phyloP scores from a whole-genome alignment of 1,140 invertebrate genomes.

The Ceratosolen fusciceps region DNA sequence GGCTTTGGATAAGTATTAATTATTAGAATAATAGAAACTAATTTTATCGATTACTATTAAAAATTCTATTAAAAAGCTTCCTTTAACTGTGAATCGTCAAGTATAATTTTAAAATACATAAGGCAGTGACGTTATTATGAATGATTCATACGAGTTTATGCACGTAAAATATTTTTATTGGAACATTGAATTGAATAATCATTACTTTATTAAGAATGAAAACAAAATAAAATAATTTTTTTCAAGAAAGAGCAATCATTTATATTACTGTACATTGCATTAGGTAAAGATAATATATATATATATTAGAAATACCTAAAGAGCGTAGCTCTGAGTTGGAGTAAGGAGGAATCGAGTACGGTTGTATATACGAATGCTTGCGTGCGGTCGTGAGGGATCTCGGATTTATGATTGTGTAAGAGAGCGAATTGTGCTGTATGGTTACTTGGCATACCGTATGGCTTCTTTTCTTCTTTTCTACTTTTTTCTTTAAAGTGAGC shows the following conservation, averaged over 20 bases:
- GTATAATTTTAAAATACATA: too few relatives aligned
- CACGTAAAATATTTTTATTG: too few relatives aligned
- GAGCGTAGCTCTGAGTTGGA: background rate
- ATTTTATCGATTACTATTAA: too few relatives aligned
- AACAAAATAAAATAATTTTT: background rate
- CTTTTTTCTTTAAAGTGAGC: conserved; percentile 35
- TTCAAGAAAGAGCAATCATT: background rate
- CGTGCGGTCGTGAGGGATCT: background rate
- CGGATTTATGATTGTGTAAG: background rate
- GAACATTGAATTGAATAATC: background rate
- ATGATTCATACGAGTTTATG: too few relatives aligned
- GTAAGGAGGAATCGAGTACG: background rate
- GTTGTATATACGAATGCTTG: background rate
- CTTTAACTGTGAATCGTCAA: too few relatives aligned
- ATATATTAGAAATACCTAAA: background rate
- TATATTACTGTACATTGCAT: too few relatives aligned
- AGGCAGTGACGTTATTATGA: too few relatives aligned
- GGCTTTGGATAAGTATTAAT: too few relatives aligned
- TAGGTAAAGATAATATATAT: too few relatives aligned
- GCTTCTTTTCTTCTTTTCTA: conserved; percentile 19
- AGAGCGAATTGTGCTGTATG: background rate
- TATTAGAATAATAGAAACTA: too few relatives aligned
- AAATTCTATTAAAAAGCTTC: too few relatives aligned
- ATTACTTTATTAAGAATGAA: background rate
- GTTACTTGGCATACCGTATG: conserved; percentile 3